phyloP scores from a whole-genome alignment of 1,140 invertebrate genomes.

The Macrobrachium nipponense region DNA sequence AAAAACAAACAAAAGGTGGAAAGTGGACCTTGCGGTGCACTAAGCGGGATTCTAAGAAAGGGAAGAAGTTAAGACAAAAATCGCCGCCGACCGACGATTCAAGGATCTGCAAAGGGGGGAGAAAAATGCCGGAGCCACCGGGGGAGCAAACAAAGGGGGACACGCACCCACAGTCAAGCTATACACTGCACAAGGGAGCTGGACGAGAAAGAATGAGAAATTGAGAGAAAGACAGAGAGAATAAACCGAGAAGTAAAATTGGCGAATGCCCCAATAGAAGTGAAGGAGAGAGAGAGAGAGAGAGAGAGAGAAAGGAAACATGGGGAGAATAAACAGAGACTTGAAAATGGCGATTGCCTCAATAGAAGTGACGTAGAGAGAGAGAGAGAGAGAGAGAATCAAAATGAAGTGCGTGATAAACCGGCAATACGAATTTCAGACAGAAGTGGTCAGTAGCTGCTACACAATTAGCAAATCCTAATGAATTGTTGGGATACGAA shows the following conservation, averaged over 20 bases:
- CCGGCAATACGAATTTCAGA: not conserved
- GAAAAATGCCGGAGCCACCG: not conserved
- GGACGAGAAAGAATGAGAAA: not conserved
- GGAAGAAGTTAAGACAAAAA: not conserved
- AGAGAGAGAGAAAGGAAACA: constrained; percentile 17
- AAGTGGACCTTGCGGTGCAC: not conserved
- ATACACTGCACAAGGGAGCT: not conserved
- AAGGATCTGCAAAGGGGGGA: not conserved
- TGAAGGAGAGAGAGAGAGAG: constrained; percentile 14
- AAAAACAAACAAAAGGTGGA: not conserved
- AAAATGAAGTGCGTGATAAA: not conserved
- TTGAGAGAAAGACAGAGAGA: not conserved
- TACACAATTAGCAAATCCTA: too few species aligned
- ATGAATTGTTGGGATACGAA: too few species aligned
- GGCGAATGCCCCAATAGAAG: not conserved
- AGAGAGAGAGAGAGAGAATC: constrained; percentile 14
- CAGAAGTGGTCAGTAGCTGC: not conserved
- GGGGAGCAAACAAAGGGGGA: not conserved
- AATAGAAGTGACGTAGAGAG: not conserved
- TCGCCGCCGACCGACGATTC: too few species aligned
- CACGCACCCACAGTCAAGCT: not conserved
- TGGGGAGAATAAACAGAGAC: not conserved
- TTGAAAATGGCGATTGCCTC: too few species aligned
- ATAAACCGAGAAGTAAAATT: not conserved
- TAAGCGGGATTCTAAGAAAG: not conserved